These are phyloP conservation scores for Papilio protenor DNA, from an alignment of 2,888 invertebrate species.

Conservation along the genomic window DNA sequence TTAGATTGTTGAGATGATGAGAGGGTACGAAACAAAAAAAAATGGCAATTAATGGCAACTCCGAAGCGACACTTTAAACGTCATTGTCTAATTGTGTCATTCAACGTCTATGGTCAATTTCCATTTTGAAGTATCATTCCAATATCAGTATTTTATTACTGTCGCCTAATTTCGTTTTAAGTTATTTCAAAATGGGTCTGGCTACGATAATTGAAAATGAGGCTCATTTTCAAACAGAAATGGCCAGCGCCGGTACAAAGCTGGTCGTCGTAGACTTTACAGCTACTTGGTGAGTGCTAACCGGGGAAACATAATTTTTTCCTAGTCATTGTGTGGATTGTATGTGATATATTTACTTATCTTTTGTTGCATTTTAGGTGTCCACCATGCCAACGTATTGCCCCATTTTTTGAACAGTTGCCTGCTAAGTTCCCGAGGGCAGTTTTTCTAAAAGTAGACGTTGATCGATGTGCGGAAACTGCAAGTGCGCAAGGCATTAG, in stretches of 20 bases:
- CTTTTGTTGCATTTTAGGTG: slow-evolving; percentile 87
- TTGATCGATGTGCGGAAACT: slow-evolving; percentile 95
- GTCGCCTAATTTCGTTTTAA: slow-evolving; percentile 54
- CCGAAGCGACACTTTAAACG: slow-evolving; percentile 7
- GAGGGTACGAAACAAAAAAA: neutral
- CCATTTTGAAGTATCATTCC: slow-evolving; percentile 58
- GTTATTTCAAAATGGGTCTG: slow-evolving; percentile 76
- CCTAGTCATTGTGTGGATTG: slow-evolving; percentile 66
- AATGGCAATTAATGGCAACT: neutral
- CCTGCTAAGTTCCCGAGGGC: slow-evolving; percentile 94
- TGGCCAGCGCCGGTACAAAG: slow-evolving; percentile 93
- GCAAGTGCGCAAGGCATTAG: slow-evolving; percentile 94
- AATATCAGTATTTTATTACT: slow-evolving; percentile 53
- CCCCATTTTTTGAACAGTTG: slow-evolving; percentile 95
- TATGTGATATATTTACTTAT: slow-evolving; percentile 46
- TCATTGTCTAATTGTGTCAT: slow-evolving; percentile 38
- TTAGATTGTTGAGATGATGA: neutral
- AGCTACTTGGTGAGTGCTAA: slow-evolving; percentile 91
- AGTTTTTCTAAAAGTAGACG: slow-evolving; percentile 97
- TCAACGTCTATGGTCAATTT: slow-evolving; percentile 47
- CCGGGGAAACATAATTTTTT: slow-evolving; percentile 58
- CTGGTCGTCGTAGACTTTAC: slow-evolving; percentile 98
- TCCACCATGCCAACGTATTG: slow-evolving; percentile 97
- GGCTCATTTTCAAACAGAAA: slow-evolving; percentile 92
- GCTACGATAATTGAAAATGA: slow-evolving; percentile 89